Conservation (phyloP, 2,113 vertebrate genomes). For the Psilopsiagon aurifrons region DNA sequence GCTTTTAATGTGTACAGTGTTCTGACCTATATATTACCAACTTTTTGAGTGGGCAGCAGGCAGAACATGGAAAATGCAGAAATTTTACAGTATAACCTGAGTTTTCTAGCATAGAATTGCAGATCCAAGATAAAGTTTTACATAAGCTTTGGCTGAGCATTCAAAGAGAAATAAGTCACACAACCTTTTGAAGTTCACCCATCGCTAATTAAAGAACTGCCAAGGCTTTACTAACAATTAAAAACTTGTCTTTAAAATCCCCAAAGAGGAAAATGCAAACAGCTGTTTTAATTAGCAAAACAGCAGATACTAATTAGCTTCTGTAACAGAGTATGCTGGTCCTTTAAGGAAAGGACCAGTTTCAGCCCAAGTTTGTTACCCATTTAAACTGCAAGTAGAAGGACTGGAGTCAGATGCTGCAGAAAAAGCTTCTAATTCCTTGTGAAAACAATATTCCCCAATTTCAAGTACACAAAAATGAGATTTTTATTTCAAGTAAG, state of each 20-base stretch:
- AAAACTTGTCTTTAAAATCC: conserved; percentile 64
- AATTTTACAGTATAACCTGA: background rate
- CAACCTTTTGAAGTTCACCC: conserved; percentile 59
- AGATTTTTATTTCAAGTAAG: background rate
- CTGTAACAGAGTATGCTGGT: conserved; percentile 52
- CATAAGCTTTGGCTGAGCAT: conserved; percentile 11
- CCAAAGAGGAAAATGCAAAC: conserved; percentile 63
- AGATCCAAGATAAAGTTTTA: conserved; percentile 23
- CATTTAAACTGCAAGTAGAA: background rate
- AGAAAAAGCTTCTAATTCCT: background rate
- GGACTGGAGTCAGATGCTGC: background rate
- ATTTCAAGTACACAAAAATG: background rate
- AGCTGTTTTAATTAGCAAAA: conserved; percentile 70
- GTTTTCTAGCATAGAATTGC: background rate
- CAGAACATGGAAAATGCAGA: background rate
- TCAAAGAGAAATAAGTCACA: conserved; percentile 48
- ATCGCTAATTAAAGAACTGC: conserved; percentile 69
- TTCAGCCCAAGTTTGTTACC: conserved; percentile 12
- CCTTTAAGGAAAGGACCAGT: conserved; percentile 53
- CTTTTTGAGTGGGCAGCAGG: background rate
- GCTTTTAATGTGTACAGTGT: background rate
- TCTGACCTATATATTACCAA: background rate
- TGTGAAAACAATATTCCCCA: background rate
- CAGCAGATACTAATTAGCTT: conserved; percentile 70
- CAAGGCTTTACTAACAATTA: conserved; percentile 68